Evolutionary conservation across 1,140 invertebrate genomes (phyloP).

Genomic region (Holotrichia oblita): DNA sequence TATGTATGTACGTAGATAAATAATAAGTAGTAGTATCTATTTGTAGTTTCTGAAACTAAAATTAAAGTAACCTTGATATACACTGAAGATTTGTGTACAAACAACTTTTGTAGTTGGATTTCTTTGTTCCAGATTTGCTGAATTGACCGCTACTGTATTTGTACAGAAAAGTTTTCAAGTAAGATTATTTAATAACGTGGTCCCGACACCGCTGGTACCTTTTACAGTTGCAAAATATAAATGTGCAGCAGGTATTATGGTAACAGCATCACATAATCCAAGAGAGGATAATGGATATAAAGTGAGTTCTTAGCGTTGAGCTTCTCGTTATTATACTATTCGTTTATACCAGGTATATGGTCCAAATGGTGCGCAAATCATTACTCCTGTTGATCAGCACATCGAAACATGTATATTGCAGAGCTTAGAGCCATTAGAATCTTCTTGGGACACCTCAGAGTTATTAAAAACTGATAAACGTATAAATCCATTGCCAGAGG

Average conservation of each 20-base stretch:
- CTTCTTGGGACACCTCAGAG: slow-evolving; percentile 72
- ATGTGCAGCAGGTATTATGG: slow-evolving; percentile 88
- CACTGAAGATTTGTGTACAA: too few species aligned
- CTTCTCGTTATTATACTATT: not conserved
- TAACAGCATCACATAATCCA: slow-evolving; percentile 99
- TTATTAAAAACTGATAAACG: slow-evolving; percentile 62
- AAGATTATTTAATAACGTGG: slow-evolving; percentile 82
- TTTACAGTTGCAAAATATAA: slow-evolving; percentile 78
- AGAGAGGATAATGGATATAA: slow-evolving; percentile 99
- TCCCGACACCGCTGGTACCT: slow-evolving; percentile 94
- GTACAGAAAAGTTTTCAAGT: slow-evolving; percentile 80
- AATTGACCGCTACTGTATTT: slow-evolving; percentile 88
- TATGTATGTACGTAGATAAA: too few species aligned
- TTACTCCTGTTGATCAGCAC: slow-evolving; percentile 88
- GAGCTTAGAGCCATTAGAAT: slow-evolving; percentile 76
- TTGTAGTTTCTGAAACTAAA: too few species aligned
- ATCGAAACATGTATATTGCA: slow-evolving; percentile 85
- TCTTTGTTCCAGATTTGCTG: slow-evolving; percentile 79
- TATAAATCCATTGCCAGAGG: slow-evolving; percentile 67
- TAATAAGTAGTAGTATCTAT: too few species aligned
- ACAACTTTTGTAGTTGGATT: too few species aligned
- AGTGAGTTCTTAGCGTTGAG: slow-evolving; percentile 50
- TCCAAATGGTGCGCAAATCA: slow-evolving; percentile 95
- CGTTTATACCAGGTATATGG: slow-evolving; percentile 78
- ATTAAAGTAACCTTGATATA: too few species aligned